A percentile compares a stretch with the other conserved stretches of the same genome.
These are phyloP conservation scores for Limnephilus auricula DNA, from an alignment of 2,888 invertebrate species.

Conservation along the genomic window DNA sequence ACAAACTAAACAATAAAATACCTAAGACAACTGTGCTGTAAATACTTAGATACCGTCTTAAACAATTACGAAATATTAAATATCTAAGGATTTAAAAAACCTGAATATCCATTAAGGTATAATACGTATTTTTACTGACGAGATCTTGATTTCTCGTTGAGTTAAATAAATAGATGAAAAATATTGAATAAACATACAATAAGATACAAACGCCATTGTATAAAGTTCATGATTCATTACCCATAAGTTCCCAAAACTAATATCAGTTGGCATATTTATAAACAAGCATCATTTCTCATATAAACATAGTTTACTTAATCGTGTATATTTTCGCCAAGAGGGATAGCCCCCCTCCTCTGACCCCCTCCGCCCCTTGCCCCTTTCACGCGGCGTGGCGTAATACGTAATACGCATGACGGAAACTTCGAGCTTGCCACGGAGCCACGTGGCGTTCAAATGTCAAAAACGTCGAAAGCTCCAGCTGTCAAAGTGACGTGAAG, in stretches of 20 bases:
- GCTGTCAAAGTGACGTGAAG: not conserved
- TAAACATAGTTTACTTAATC: conserved; percentile 4
- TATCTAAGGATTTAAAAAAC: no score
- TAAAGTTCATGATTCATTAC: not conserved
- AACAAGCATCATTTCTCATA: not conserved
- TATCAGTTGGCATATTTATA: not conserved
- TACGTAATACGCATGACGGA: conserved; percentile 62
- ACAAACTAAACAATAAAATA: no score
- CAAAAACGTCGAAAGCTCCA: conserved; percentile 40
- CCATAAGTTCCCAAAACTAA: not conserved
- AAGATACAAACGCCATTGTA: no score
- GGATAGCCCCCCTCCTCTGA: not conserved
- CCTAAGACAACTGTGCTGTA: no score
- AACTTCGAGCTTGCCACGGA: conserved; percentile 27
- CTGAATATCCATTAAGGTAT: not conserved
- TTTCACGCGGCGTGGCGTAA: conserved; percentile 57
- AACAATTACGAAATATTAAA: no score
- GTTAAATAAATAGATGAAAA: not conserved
- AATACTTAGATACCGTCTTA: no score
- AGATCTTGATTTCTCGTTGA: not conserved
- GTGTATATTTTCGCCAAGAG: conserved; percentile 8
- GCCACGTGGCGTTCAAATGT: conserved; percentile 57
- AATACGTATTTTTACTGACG: not conserved
- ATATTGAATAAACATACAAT: not conserved
- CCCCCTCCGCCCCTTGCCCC: not conserved